Evolutionary conservation across 2,888 invertebrate genomes (phyloP), one percentile per base, ranked within the genome.

Genomic region (Drosophila picticornis): DNA sequence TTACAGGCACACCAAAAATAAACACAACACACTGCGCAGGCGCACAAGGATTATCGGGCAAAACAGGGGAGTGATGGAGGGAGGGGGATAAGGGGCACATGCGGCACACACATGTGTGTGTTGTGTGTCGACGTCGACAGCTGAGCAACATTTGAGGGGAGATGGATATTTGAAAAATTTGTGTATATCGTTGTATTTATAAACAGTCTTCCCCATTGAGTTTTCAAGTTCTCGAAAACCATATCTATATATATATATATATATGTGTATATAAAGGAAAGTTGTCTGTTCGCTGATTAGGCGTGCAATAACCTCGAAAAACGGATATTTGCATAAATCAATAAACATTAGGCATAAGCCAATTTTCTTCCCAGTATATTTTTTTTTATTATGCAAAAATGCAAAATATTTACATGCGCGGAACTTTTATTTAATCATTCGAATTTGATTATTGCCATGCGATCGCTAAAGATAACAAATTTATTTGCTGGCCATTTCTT

Each of bases 271-370:
- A n/a, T 31, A 48, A 68, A 61, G 56, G 60, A 52, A 60, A 73
- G 68, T 80, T 65, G 61, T 75, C 70, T 74, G 50, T 4, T 22
- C 34, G 69, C 57, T 75, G 81, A 86, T 81, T 77, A 87, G 84
- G 62, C 62, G 65, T 76, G 69, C 84, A 79, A 86, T 79, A 84
- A 83, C 82, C 84, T 73, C 58, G 50, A 55, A 40, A 40, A 6
- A 19, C 13, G 6, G 1, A 36, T 58, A 90, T 87, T 88, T 76
- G 75, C 88, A 90, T 87, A 87, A 86, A 86, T 86, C 88, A 78
- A 90, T 87, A 90, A 83, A 80, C 82, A 83, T 88, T 81, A 88
- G 83, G 76, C 81, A 83, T 87, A 61, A 80, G 70, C 57, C 75
- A 73, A 77, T 78, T 71, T 77, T 74, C 53, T 61, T 51, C 32